Evolutionary conservation across 2,888 invertebrate genomes (phyloP), one percentile per base, ranked within the genome.

Genomic region (Eupelmus urozonus): DNA sequence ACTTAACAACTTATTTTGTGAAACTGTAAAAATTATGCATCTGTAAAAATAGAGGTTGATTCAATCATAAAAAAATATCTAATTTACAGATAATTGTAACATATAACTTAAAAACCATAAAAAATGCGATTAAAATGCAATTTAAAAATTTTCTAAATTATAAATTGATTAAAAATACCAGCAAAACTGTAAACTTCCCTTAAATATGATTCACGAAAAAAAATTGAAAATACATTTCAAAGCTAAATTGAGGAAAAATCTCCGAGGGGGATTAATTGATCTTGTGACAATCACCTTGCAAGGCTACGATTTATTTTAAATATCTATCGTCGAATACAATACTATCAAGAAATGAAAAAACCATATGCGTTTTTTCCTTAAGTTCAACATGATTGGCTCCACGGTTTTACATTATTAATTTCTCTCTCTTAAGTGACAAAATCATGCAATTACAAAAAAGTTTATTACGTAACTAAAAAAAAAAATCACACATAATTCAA

Each of bases 321-420:
- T 75, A 78, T 70, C 74, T 78, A 78, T 78, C 74, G 53, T 78
- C 65, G 69, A 78, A 75, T 78, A 78, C 78, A 78, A 78, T 78
- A 78, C 74, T 78, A 74, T 65, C 57, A 75, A 75, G 65, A 71
- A 70, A 70, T 65, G 62, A 74, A 74, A 59, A 78, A 65, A 75
- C 59, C 72, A 29, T 60, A 70, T 66, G 70, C 65, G 70, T 49
- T 45, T n/a, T n/a, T n/a, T n/a, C n/a, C n/a, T 74, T 27, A 53
- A 70, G 23, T 69, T 75, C 59, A 65, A 70, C 70, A 59, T 65
- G 63, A 78, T 78, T 72, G 55, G 66, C 72, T 72, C 34, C 72
- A 67, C 59, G 23, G 53, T 69, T 78, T 78, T 69, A 69, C 63
- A 63, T 51, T 42, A 27, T 75, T 65, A 40, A n/a, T 65, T 53